Evolutionary conservation across 1,140 invertebrate genomes (phyloP).

Genomic region (Pollicipes pollicipes): DNA sequence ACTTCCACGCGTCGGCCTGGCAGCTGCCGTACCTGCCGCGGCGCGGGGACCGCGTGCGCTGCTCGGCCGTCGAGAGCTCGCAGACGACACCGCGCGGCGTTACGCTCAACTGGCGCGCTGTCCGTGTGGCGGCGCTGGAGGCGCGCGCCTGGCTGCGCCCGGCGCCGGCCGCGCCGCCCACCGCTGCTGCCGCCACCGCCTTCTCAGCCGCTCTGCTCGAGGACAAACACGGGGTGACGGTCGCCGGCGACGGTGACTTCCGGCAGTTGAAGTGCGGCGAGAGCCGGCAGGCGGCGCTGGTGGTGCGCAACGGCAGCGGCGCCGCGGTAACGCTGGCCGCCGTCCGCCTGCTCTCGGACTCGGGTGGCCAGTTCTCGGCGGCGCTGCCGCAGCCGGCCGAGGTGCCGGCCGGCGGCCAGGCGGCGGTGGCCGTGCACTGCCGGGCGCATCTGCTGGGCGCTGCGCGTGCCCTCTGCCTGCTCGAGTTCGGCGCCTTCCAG

Average conservation of each 20-base stretch:
- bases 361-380: neutral
- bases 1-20: neutral
- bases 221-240: neutral
- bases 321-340: neutral
- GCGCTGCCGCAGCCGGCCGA: neutral
- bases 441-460: conserved; percentile 35
- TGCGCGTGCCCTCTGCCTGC: conserved; percentile 37
- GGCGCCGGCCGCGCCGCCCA: no score
- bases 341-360: neutral
- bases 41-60: conserved; percentile 7
- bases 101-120: neutral
- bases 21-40: neutral
- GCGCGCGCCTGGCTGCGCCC: neutral
- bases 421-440: conserved; percentile 11
- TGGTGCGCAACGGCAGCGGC: neutral
- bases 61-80: conserved; percentile 4
- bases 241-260: neutral
- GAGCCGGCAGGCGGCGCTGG: neutral
- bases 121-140: neutral
- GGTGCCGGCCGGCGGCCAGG: neutral
- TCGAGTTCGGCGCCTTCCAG: conserved; percentile 36
- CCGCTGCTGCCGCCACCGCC: neutral
- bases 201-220: neutral
- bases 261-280: neutral
- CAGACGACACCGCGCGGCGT: neutral